A percentile compares a stretch with the other conserved stretches of the same genome.
Conservation (phyloP, 2,113 vertebrate species). For the Lepus timidus region DNA sequence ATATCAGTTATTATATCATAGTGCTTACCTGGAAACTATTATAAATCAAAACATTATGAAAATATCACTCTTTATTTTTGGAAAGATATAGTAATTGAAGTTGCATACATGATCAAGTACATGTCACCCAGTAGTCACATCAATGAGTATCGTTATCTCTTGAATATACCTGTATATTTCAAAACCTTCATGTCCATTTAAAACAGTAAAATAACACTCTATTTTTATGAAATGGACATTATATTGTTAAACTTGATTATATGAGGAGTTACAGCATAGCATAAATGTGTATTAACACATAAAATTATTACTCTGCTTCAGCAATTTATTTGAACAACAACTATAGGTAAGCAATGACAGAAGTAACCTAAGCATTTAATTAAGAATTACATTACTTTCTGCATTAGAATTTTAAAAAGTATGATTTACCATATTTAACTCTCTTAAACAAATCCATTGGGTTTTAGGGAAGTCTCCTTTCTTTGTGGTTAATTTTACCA, state of each 20-base stretch:
- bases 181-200: not conserved
- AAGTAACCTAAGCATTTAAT: not conserved
- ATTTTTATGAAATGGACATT: not conserved
- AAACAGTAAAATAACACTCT: not conserved
- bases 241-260: not conserved
- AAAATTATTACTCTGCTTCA: not conserved
- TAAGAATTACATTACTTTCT: constrained; percentile 6
- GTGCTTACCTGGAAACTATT: not conserved
- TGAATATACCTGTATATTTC: not conserved
- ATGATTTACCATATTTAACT: constrained; percentile 24
- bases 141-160: not conserved
- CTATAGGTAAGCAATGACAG: constrained; percentile 9
- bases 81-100: not conserved
- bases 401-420: constrained; percentile 15
- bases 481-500: not conserved
- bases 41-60: not conserved
- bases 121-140: not conserved
- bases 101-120: not conserved
- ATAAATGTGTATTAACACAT: not conserved
- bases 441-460: not conserved
- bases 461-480: not conserved
- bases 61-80: not conserved
- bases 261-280: not conserved
- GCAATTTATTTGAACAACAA: constrained; percentile 21
- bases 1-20: not conserved